Evolutionary conservation across 2,888 invertebrate species (phyloP).

Genomic region (Stenurella melanura): DNA sequence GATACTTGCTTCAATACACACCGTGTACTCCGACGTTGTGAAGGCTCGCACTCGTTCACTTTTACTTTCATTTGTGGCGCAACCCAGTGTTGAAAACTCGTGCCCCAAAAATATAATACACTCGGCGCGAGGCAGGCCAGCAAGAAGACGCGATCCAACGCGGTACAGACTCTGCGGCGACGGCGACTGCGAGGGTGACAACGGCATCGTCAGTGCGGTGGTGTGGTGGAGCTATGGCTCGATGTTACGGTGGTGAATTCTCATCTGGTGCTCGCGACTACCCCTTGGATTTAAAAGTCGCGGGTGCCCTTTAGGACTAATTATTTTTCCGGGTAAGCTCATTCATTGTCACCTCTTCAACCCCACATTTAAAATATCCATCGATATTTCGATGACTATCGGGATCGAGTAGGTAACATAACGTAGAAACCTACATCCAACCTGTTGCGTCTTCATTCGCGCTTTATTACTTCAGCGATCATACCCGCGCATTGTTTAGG

Average conservation of each 20-base stretch:
- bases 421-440: constrained; percentile 49
- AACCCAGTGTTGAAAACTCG: constrained; percentile 71
- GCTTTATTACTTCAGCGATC: constrained; percentile 48
- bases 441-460: constrained; percentile 59
- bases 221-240: constrained; percentile 69
- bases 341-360: constrained; percentile 22
- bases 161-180: constrained; percentile 51
- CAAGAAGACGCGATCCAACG: constrained; percentile 52
- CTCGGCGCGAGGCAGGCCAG: constrained; percentile 65
- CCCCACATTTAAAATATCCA: constrained; percentile 1
- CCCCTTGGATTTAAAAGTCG: constrained; percentile 66
- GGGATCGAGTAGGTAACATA: not conserved
- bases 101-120: constrained; percentile 73
- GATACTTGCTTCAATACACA: constrained; percentile 62
- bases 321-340: constrained; percentile 66
- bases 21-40: constrained; percentile 59
- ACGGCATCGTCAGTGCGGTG: constrained; percentile 60
- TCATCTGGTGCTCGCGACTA: constrained; percentile 69
- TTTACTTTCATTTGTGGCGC: constrained; percentile 75
- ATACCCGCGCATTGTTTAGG: constrained; percentile 62
- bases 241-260: constrained; percentile 64
- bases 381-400: too few relatives aligned
- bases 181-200: constrained; percentile 44
- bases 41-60: constrained; percentile 71
- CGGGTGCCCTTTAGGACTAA: constrained; percentile 70